Evolutionary conservation across 92 coral and sea anemone species (phyloP).

Genomic region (Phymanthus crucifer): DNA sequence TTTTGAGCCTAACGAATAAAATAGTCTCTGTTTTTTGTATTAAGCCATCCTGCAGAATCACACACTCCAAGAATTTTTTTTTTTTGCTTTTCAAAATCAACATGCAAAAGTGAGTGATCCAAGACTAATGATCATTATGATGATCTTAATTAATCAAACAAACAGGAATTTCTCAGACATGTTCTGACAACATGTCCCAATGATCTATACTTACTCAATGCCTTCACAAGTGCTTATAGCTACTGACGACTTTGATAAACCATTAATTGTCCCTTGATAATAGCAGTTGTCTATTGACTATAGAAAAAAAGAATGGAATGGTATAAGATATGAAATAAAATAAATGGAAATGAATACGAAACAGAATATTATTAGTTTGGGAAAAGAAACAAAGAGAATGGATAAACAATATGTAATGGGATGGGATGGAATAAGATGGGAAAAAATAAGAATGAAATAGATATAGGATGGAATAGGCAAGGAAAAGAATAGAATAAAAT

Average conservation of each 20-base stretch:
- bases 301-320: not conserved
- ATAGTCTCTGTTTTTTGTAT: too few relatives aligned
- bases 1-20: not conserved
- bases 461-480: not conserved
- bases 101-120: too few relatives aligned
- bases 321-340: too few relatives aligned
- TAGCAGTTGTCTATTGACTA: slow-evolving; percentile 70
- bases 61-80: too few relatives aligned
- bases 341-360: too few relatives aligned
- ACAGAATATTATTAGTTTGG: too few relatives aligned
- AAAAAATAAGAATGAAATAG: not conserved
- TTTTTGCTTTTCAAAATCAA: too few relatives aligned
- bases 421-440: not conserved
- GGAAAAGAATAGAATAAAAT: not conserved
- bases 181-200: not conserved
- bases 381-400: too few relatives aligned
- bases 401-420: too few relatives aligned
- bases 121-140: too few relatives aligned
- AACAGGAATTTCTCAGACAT: not conserved
- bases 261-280: slow-evolving; percentile 79
- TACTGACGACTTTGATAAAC: slow-evolving; percentile 58
- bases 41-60: too few relatives aligned
- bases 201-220: slow-evolving; percentile 68
- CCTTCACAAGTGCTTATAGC: slow-evolving; percentile 90
- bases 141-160: not conserved